Evolutionary conservation across 2,113 vertebrate species (phyloP).

Genomic region (Trinectes maculatus): DNA sequence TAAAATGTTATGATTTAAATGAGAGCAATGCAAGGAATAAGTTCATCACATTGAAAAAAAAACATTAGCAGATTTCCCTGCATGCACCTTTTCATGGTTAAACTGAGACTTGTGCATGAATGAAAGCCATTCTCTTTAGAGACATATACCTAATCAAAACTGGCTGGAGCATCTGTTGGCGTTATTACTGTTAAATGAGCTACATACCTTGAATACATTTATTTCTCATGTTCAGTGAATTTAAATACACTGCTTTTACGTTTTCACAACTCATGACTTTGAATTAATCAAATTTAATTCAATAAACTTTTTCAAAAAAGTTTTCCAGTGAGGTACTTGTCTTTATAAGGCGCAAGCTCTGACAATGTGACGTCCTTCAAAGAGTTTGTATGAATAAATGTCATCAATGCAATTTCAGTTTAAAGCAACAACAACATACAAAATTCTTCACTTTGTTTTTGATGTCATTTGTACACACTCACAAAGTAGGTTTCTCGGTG

Average conservation of each 20-base stretch:
- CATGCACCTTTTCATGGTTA: too few relatives aligned
- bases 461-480: background rate
- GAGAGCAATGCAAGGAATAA: background rate
- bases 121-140: too few relatives aligned
- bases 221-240: background rate
- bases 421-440: background rate
- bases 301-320: too few relatives aligned
- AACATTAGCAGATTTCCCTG: too few relatives aligned
- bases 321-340: too few relatives aligned
- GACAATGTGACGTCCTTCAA: too few relatives aligned
- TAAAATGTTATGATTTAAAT: too few relatives aligned
- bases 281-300: too few relatives aligned
- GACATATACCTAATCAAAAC: background rate
- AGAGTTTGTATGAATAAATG: background rate
- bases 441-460: background rate
- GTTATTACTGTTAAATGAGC: too few relatives aligned
- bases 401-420: background rate
- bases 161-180: background rate
- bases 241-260: background rate
- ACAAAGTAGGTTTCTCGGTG: conserved; percentile 7
- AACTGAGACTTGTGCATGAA: too few relatives aligned
- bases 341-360: too few relatives aligned
- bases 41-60: background rate
- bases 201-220: too few relatives aligned
- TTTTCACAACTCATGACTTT: background rate